Evolutionary conservation across 1,140 invertebrate genomes (phyloP).

Genomic region (Battus philenor): DNA sequence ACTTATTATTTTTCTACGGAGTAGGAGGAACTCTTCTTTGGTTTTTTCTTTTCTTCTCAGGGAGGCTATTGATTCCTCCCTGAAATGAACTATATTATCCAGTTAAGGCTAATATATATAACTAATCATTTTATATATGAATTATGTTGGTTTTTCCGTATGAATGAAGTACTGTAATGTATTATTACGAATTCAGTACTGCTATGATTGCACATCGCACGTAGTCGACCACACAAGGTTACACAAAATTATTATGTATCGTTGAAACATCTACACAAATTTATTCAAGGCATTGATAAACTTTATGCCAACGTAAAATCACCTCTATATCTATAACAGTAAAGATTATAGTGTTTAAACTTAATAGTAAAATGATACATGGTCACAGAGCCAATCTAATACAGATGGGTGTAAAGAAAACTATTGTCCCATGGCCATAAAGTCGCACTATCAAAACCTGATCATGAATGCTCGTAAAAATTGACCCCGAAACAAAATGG

Average conservation of each 20-base stretch:
- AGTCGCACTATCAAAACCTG: conserved; percentile 41
- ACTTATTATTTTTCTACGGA: too few species aligned
- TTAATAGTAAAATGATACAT: too few species aligned
- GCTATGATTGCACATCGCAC: conserved; percentile 6
- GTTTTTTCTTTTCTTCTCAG: too few species aligned
- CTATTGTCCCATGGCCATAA: conserved; percentile 35
- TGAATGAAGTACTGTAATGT: not conserved
- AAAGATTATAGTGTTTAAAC: too few species aligned
- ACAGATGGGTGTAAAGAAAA: conserved; percentile 39
- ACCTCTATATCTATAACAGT: too few species aligned
- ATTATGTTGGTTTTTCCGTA: not conserved
- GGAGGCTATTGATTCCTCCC: too few species aligned
- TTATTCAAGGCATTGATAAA: conserved; percentile 1
- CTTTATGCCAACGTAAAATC: too few species aligned
- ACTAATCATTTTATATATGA: too few species aligned
- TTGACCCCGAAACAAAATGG: conserved; percentile 34
- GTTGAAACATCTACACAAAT: conserved; percentile 15
- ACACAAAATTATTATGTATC: conserved; percentile 26
- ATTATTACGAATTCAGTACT: not conserved
- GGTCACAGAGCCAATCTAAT: conserved; percentile 39
- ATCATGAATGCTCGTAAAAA: conserved; percentile 51
- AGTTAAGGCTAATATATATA: too few species aligned
- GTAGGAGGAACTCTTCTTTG: too few species aligned
- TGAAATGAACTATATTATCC: too few species aligned
- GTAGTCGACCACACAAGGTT: conserved; percentile 31